Evolutionary conservation across 2,888 invertebrate species (phyloP).

Genomic region (Halocaridina rubra): DNA sequence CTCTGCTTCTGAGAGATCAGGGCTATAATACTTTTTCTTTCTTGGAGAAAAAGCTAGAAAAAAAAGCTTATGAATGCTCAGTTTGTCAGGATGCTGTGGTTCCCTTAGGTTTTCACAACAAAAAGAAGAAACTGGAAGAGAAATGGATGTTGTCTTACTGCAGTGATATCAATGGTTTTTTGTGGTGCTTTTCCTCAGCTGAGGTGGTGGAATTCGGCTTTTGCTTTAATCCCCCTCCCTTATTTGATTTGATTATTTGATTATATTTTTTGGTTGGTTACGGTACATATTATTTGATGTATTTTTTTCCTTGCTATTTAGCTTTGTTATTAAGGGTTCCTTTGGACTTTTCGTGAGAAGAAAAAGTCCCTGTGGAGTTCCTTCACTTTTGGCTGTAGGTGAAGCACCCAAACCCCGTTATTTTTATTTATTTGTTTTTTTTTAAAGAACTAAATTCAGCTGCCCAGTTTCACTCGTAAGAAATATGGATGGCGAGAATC

Average conservation of each 20-base stretch:
- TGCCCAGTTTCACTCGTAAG: constrained; percentile 51
- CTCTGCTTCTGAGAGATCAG: not conserved
- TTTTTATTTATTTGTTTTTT: no score
- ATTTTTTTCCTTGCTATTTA: constrained; percentile 23
- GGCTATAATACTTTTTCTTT: no score
- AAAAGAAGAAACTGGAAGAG: not conserved
- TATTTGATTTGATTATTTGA: not conserved
- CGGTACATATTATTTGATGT: constrained; percentile 15
- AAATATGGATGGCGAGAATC: constrained; percentile 57
- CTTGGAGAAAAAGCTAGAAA: no score
- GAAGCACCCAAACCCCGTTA: constrained; percentile 52
- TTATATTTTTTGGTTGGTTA: constrained; percentile 24
- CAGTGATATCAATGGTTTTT: constrained; percentile 16
- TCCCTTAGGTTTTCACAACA: not conserved
- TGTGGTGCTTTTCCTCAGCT: constrained; percentile 44
- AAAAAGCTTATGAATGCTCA: no score
- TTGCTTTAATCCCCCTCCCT: constrained; percentile 16
- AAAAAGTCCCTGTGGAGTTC: constrained; percentile 48
- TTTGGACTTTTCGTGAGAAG: constrained; percentile 40
- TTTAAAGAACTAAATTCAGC: constrained; percentile 36
- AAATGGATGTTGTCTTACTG: not conserved
- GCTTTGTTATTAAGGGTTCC: constrained; percentile 45
- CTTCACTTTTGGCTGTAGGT: constrained; percentile 44
- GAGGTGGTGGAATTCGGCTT: constrained; percentile 45
- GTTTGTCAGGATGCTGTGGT: not conserved